A percentile compares a stretch with the other conserved stretches of the same genome.
Conservation (phyloP, 2,797 vertebrate species). For the Monodelphis domestica region DNA sequence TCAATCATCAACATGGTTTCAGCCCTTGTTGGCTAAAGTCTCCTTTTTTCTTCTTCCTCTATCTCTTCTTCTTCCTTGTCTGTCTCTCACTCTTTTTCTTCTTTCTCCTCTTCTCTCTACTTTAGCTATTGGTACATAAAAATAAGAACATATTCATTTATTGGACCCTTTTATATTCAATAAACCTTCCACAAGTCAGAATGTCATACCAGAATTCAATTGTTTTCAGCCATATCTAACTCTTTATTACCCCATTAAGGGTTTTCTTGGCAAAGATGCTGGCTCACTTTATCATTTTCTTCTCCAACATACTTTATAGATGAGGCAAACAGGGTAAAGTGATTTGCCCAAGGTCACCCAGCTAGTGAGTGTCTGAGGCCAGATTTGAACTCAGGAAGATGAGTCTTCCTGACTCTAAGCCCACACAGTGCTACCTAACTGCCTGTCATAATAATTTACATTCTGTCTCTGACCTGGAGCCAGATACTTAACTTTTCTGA, state of each 20-base stretch:
- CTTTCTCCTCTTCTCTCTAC: background rate
- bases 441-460: no score
- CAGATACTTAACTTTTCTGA: background rate
- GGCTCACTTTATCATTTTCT: no score
- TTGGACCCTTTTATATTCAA: background rate
- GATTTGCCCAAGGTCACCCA: no score
- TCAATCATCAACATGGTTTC: background rate
- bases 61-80: background rate
- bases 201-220: background rate
- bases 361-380: no score
- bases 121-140: background rate
- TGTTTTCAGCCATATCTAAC: no score
- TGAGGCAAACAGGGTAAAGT: no score
- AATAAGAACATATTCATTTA: background rate
- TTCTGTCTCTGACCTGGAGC: background rate
- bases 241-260: no score
- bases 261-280: no score
- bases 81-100: background rate
- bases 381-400: no score
- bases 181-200: background rate
- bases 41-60: background rate
- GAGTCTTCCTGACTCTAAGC: no score
- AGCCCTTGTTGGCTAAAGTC: background rate
- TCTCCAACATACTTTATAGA: no score
- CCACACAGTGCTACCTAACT: no score